phyloP scores from a whole-genome alignment of 1,140 invertebrate genomes.

The Olivierus martensii region DNA sequence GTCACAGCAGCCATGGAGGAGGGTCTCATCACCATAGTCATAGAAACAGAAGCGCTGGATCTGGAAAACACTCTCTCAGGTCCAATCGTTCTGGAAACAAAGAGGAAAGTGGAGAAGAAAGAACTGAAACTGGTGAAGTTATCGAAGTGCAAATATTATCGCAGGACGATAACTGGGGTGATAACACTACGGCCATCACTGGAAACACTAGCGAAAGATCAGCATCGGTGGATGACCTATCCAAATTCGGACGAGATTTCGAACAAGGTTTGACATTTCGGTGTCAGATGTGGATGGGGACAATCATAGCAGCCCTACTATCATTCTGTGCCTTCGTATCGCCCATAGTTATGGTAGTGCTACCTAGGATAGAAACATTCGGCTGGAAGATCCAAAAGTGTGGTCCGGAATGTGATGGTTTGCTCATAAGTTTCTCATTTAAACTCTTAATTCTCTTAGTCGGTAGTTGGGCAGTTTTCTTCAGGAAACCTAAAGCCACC shows the following conservation, averaged over 20 bases:
- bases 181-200: slow-evolving; percentile 92
- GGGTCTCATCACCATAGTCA: slow-evolving; percentile 10
- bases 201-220: slow-evolving; percentile 92
- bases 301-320: slow-evolving; percentile 56
- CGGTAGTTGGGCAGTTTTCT: slow-evolving; percentile 72
- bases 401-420: slow-evolving; percentile 74
- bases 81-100: slow-evolving; percentile 25
- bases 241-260: slow-evolving; percentile 28
- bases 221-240: slow-evolving; percentile 74
- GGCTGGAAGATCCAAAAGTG: slow-evolving; percentile 37
- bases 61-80: slow-evolving; percentile 14
- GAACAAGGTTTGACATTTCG: slow-evolving; percentile 38
- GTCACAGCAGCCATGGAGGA: slow-evolving; percentile 12
- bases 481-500: slow-evolving; percentile 56
- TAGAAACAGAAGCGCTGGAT: background rate
- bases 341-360: slow-evolving; percentile 82
- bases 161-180: slow-evolving; percentile 92
- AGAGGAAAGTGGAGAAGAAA: slow-evolving; percentile 25
- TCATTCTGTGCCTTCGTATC: slow-evolving; percentile 73
- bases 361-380: slow-evolving; percentile 62
- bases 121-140: slow-evolving; percentile 50
- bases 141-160: slow-evolving; percentile 86
- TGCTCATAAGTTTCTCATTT: slow-evolving; percentile 78
- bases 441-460: slow-evolving; percentile 80
- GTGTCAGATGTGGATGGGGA: slow-evolving; percentile 63